Percentiles rank a stretch among this genome's conserved stretches.
Conservation (phyloP, 35 echinoderm and acorn worm species). For the Apostichopus japonicus region DNA sequence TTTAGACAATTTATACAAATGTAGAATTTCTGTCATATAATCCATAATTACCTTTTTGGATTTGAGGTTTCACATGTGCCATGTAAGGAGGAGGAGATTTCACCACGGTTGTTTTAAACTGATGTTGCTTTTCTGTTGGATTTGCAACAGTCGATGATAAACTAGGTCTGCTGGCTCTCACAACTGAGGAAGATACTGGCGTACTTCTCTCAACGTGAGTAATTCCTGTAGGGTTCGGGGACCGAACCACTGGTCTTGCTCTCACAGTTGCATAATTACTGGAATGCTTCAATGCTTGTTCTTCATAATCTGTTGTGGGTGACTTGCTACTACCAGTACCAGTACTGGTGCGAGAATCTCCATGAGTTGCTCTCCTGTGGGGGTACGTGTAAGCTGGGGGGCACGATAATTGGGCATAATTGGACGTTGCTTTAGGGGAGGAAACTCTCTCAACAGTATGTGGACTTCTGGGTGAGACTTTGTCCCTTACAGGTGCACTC, state of each 20-base stretch:
- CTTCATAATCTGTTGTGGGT: neutral
- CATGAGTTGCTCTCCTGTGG: neutral
- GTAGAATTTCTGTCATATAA: too few species aligned
- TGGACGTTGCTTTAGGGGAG: neutral
- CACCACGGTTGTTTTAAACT: constrained; percentile 21
- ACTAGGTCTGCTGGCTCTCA: constrained; percentile 9
- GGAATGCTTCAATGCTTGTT: neutral
- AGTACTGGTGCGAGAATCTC: neutral
- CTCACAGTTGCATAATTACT: constrained; percentile 27
- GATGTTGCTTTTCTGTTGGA: constrained; percentile 13
- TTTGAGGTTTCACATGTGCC: constrained; percentile 53
- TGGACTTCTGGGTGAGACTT: neutral
- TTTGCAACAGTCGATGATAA: neutral
- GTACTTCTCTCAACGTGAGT: neutral
- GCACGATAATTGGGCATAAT: neutral
- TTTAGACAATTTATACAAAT: too few species aligned
- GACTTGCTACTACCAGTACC: neutral
- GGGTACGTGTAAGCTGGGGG: constrained; percentile 29
- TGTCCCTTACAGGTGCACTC: neutral
- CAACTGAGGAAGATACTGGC: neutral
- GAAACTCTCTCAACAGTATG: neutral
- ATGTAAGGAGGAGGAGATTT: constrained; percentile 50
- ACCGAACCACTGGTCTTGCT: neutral
- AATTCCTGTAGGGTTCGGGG: neutral
- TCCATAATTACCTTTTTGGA: constrained; percentile 21